Evolutionary conservation across 2,888 invertebrate genomes (phyloP).

Genomic region (Neocrepidodera transversa): DNA sequence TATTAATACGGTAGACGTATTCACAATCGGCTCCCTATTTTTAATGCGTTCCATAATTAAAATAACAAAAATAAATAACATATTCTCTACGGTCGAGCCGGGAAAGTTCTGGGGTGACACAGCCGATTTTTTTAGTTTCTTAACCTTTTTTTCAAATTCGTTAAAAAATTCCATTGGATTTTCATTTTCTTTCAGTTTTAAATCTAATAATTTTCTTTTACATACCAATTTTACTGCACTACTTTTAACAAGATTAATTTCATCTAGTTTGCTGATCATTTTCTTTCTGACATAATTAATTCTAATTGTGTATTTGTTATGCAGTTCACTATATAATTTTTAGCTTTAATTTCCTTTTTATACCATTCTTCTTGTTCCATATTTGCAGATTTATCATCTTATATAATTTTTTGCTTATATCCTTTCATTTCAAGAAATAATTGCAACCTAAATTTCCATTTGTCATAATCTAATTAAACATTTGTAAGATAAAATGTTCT

Average conservation of each 20-base stretch:
- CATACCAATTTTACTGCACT: neutral
- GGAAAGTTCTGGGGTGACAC: no score
- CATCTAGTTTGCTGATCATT: neutral
- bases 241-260: neutral
- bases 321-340: neutral
- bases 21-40: no score
- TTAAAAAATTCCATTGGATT: neutral
- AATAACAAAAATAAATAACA: no score
- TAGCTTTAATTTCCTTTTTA: neutral
- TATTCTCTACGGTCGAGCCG: no score
- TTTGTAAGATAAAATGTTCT: no score
- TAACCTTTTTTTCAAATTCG: no score
- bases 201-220: neutral
- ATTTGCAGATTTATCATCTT: neutral
- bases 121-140: no score
- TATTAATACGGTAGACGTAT: no score
- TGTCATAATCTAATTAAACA: no score
- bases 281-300: neutral
- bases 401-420: neutral
- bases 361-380: neutral
- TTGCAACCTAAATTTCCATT: neutral
- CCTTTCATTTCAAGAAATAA: neutral
- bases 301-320: neutral
- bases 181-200: neutral
- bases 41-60: no score